Conservation (phyloP, 2,113 vertebrate species). For the Ranitomeya imitator region DNA sequence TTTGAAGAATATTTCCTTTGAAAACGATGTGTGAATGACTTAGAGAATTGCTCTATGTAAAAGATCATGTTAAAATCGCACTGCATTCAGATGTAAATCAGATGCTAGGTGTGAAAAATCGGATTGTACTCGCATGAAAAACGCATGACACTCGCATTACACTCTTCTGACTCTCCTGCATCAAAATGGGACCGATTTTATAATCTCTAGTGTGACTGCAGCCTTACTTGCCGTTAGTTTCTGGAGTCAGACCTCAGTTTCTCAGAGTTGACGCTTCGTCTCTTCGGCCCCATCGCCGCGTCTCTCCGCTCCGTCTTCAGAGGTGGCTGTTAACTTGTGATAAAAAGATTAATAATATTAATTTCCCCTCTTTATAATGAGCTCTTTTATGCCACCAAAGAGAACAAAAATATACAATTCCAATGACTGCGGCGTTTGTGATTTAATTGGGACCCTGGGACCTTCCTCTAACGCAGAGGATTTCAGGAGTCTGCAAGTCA, state of each 20-base stretch:
- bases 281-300: background rate
- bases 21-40: too few species aligned
- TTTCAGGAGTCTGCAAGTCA: conserved; percentile 32
- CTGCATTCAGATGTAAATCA: too few species aligned
- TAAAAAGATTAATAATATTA: conserved; percentile 46
- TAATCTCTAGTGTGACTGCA: too few species aligned
- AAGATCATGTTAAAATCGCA: too few species aligned
- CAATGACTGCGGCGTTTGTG: conserved; percentile 30
- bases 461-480: background rate
- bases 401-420: conserved; percentile 18
- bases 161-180: too few species aligned
- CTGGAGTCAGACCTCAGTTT: background rate
- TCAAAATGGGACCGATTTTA: too few species aligned
- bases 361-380: conserved; percentile 43
- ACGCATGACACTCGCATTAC: too few species aligned
- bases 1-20: too few species aligned
- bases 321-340: background rate
- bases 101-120: too few species aligned
- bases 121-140: too few species aligned
- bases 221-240: background rate
- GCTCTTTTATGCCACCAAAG: conserved; percentile 1
- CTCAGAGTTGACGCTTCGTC: background rate
- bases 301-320: background rate
- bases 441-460: conserved; percentile 56
- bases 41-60: too few species aligned